Conservation (phyloP, 2,797 vertebrate species). For the Vireo griseus region DNA sequence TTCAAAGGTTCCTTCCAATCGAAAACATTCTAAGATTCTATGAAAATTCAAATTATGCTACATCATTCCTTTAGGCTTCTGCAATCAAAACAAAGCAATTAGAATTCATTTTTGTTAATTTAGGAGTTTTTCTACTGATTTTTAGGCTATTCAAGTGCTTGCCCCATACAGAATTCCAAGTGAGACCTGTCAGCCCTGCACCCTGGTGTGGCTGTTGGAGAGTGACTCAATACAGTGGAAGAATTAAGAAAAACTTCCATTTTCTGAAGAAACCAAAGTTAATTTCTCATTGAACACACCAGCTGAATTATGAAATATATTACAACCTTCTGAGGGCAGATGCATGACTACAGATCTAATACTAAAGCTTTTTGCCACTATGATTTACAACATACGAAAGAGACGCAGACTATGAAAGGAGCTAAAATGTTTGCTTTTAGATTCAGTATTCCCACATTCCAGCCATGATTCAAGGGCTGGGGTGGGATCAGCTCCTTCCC, state of each 20-base stretch:
- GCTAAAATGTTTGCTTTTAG: not conserved
- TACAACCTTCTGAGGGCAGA: not conserved
- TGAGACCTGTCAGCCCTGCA: not conserved
- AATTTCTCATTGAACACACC: not conserved
- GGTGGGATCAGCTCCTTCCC: not conserved
- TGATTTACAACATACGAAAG: not conserved
- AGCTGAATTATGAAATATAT: not conserved
- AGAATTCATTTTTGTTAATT: not conserved
- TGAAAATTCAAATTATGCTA: not conserved
- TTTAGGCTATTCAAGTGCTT: not conserved
- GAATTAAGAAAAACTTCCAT: not conserved
- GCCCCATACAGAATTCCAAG: not conserved
- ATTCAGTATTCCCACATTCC: not conserved
- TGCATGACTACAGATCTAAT: not conserved
- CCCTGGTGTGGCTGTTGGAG: not conserved
- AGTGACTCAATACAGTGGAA: not conserved
- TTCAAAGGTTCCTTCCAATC: not conserved
- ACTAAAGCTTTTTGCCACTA: not conserved
- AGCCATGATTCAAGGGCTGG: not conserved
- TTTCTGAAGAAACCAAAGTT: not conserved
- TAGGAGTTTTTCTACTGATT: not conserved
- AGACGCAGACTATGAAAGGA: not conserved
- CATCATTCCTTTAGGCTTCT: not conserved
- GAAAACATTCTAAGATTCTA: not conserved
- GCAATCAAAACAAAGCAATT: not conserved